phyloP scores from a whole-genome alignment of 2,797 vertebrate genomes.

The Podarcis lilfordi region DNA sequence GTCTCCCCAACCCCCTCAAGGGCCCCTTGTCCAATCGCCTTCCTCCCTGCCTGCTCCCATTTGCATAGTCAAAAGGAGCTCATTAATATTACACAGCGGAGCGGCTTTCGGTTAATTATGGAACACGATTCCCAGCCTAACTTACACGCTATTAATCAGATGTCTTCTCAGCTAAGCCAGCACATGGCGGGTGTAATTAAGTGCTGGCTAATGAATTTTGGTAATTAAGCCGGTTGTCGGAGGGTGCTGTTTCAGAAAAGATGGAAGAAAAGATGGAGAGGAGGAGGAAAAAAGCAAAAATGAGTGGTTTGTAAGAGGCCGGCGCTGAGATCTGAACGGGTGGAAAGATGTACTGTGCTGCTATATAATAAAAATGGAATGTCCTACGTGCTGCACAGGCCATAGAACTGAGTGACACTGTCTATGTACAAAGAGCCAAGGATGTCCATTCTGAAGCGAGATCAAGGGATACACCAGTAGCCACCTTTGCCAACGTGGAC shows the following conservation, averaged over 20 bases:
- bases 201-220: constrained; percentile 38
- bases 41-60: not conserved
- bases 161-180: constrained; percentile 21
- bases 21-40: not conserved
- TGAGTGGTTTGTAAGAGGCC: not conserved
- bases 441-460: not conserved
- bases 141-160: constrained; percentile 23
- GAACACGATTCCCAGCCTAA: constrained; percentile 27
- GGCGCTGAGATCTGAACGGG: not conserved
- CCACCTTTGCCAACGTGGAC: not conserved
- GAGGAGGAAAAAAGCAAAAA: not conserved
- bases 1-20: not conserved
- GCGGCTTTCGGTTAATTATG: constrained; percentile 18
- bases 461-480: no score
- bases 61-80: constrained; percentile 28
- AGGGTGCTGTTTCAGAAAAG: not conserved
- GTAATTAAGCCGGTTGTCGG: constrained; percentile 21
- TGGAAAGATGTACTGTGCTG: not conserved
- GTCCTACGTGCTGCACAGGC: not conserved
- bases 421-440: not conserved
- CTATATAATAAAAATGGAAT: not conserved
- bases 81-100: constrained; percentile 37
- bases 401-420: not conserved
- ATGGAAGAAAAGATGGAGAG: no score
- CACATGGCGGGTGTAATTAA: constrained; percentile 11